Conservation (phyloP, 2,888 invertebrate genomes). For the Tethea ocularis region DNA sequence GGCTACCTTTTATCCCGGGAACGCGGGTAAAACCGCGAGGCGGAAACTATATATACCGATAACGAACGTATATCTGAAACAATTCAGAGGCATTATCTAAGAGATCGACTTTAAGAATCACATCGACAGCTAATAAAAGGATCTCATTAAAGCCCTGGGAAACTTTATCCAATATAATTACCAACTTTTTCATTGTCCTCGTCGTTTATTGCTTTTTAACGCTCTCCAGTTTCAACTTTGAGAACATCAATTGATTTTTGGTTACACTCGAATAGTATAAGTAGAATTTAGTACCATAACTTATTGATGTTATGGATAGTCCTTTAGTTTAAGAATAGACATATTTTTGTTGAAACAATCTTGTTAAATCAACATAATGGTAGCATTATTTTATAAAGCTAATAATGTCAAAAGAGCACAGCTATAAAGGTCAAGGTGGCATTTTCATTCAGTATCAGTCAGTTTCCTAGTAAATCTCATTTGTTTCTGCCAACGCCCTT, state of each 20-base stretch:
- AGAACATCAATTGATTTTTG: conserved; percentile 11
- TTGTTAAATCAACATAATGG: background rate
- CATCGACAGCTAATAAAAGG: conserved; percentile 52
- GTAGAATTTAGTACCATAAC: too few relatives aligned
- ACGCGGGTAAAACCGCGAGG: too few relatives aligned
- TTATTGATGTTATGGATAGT: too few relatives aligned
- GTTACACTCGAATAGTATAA: background rate
- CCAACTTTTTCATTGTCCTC: conserved; percentile 48
- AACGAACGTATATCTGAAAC: background rate
- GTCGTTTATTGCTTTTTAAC: conserved; percentile 22
- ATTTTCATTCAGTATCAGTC: conserved; percentile 18
- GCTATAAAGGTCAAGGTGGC: conserved; percentile 37
- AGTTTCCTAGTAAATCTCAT: conserved; percentile 17
- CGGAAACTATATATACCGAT: too few relatives aligned
- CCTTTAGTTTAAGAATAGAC: too few relatives aligned
- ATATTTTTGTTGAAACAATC: background rate
- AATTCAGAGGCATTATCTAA: background rate
- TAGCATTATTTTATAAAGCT: background rate
- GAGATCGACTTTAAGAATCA: conserved; percentile 26
- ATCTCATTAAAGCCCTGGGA: conserved; percentile 44
- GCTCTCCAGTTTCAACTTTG: conserved; percentile 17
- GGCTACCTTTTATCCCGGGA: too few relatives aligned
- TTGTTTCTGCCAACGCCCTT: conserved; percentile 13
- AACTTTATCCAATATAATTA: conserved; percentile 44
- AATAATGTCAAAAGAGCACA: conserved; percentile 12